A percentile compares a stretch with the other conserved stretches of the same genome.
These are phyloP conservation scores for Spondyliosoma cantharus DNA, from an alignment of 2,797 vertebrate genomes.

Conservation along the genomic window DNA sequence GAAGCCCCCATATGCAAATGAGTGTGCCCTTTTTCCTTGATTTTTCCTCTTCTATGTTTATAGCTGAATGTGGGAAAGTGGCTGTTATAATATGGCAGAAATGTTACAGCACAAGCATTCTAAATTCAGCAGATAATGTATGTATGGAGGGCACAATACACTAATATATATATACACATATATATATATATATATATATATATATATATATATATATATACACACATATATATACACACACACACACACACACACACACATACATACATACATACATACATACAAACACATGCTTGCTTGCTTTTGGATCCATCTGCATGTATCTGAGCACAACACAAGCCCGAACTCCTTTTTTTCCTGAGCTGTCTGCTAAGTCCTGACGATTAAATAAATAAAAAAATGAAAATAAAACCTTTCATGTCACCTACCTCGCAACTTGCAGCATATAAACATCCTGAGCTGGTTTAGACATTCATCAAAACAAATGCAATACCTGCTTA, in stretches of 20 bases:
- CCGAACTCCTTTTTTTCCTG: background rate
- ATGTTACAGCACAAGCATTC: conserved; percentile 57
- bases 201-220: too few species aligned
- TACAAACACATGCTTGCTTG: too few species aligned
- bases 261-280: too few species aligned
- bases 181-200: too few species aligned
- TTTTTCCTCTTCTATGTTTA: conserved; percentile 87
- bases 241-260: background rate
- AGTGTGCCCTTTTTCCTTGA: conserved; percentile 93
- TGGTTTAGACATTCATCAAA: conserved; percentile 29
- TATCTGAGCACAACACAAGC: conserved; percentile 13
- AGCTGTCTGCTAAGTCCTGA: background rate
- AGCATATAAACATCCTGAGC: background rate
- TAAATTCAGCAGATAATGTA: conserved; percentile 69
- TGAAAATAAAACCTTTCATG: background rate
- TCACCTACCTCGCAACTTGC: conserved; percentile 7
- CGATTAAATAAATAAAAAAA: background rate
- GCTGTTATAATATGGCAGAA: conserved; percentile 55
- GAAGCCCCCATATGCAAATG: conserved; percentile 99
- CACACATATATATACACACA: too few species aligned
- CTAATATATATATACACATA: too few species aligned
- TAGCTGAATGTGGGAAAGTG: conserved; percentile 85
- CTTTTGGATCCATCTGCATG: conserved; percentile 8
- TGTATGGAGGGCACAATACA: conserved; percentile 68
- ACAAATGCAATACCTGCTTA: conserved; percentile 6